Percentiles rank a stretch among this genome's conserved stretches.
phyloP scores from a whole-genome alignment of 2,888 invertebrate species.

The Pycnomerus fuliginosus region DNA sequence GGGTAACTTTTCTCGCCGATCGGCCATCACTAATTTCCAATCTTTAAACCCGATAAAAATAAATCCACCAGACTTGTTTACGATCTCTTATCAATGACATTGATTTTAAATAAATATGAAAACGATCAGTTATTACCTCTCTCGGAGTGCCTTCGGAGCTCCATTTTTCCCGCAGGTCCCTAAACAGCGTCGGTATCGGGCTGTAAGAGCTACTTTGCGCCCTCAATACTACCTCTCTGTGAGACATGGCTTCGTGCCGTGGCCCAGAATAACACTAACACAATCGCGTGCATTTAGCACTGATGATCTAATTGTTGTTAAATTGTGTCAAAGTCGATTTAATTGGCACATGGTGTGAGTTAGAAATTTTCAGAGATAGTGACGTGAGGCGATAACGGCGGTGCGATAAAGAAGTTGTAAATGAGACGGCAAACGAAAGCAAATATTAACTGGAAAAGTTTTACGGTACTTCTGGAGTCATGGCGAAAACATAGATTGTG shows the following conservation, averaged over 20 bases:
- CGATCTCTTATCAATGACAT: no score
- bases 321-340: no score
- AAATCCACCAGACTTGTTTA: neutral
- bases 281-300: no score
- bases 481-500: no score
- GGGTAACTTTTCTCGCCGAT: slow-evolving; percentile 39
- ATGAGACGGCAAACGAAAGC: no score
- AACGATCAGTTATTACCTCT: slow-evolving; percentile 31
- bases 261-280: slow-evolving; percentile 2
- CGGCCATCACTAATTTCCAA: neutral
- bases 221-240: slow-evolving; percentile 5
- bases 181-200: slow-evolving; percentile 39
- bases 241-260: slow-evolving; percentile 14
- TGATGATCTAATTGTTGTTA: no score
- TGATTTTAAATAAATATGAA: neutral
- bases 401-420: no score
- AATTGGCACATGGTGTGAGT: no score
- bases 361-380: no score
- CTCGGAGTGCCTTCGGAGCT: slow-evolving; percentile 24
- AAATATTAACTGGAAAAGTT: no score
- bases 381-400: no score
- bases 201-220: slow-evolving; percentile 33
- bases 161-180: slow-evolving; percentile 40
- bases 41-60: neutral
- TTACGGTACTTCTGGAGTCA: no score